Evolutionary conservation across 2,113 vertebrate genomes (phyloP), one percentile per base, ranked within the genome.

Genomic region (Neogobius melanostomus): DNA sequence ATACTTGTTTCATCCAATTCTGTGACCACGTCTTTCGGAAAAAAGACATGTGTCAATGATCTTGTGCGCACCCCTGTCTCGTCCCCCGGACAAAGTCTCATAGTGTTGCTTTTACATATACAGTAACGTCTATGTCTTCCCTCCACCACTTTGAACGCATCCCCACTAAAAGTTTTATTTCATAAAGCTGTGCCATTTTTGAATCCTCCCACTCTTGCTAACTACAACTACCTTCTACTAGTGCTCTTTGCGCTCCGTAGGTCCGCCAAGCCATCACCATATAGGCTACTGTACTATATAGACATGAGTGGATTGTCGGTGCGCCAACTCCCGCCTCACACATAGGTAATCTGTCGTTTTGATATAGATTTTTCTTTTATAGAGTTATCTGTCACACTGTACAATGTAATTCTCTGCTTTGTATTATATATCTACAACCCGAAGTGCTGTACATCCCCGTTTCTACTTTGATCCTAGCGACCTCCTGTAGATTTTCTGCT

Each of bases 301-400:
- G 74, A 81, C 71, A 72, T 65, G 74, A 76, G 67, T 77, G 82
- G 90, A 91, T 91, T 91, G 90, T 91, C 90, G 85, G 85, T 86
- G 86, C 89, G 59, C 80, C 82, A 74, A 74, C 82, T 80, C 82
- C 79, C 82, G 76, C 67, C 64, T 82, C 54, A 36, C 71, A 8
- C 70, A 74, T 67, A 56, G 62, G 66, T 59, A 73, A 77, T 36
- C 59, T 68, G 82, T 72, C 84, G 68, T 8, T 76, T 81, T 66
- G 64, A 86, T 89, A 87, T 81, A 80, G 76, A 62, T 78, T 43
- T 82, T 68, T 81, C 68, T 79, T 71, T 72, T 76, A 71, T 76
- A 74, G 71, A 73, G 81, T 83, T 61, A 44, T 83, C 85, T 65
- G 50, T 84, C 78, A 85, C 80, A 75, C 80, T 87, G 81, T 88